Base-by-base conservation (phyloP, 1,140 invertebrate genomes). In the Conopomorpha cramerella region DNA sequence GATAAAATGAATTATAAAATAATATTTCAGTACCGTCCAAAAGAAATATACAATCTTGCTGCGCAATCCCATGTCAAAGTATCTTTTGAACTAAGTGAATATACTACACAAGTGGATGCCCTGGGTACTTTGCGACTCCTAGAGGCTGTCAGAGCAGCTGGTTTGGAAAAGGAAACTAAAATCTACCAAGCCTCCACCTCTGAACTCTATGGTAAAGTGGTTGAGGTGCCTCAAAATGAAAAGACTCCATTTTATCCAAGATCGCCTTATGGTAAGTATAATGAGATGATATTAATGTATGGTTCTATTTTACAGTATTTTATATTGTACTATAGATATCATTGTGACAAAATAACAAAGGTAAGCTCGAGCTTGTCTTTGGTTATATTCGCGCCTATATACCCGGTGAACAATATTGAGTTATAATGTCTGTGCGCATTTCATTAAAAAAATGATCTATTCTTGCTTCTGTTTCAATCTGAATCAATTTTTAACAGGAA, bases 51-150 rank as follows among this genome's bases (percentile, higher is more conserved):
- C 63, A 99, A 99, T 83, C 81, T 99, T 33, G 98, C 95, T n/a
- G 98, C 98, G 1, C 97, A 99, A 73, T 98, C 95, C 59, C 98
- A 99, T 78, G 98, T 99, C 4, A 99, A 99, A 82, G 96, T 99
- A 44, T 84, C 80, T 0, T 99, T 99, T 70, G 96, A 99, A 62
- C 78, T 99, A 43, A 96, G 94, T 51, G 97, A 99, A 78, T 99
- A 99, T 55, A 99, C 98, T 2, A 96, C 96, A 0, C 96, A 76
- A 39, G 97, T 99, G 7, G 96, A 99, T 78, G 98, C 91, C 3
- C 84, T 99, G n/a, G 98, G 98, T 8, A 98, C 96, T 0, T 80
- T 99, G 3, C 80, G 97, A 45, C 74, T 99, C 8, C 77, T 99
- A 29, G 97, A 99, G 70, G 98, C 98, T 0, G 93, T 99, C 35